phyloP scores from a whole-genome alignment of 2,888 invertebrate species.

The Frankliniella fusca region DNA sequence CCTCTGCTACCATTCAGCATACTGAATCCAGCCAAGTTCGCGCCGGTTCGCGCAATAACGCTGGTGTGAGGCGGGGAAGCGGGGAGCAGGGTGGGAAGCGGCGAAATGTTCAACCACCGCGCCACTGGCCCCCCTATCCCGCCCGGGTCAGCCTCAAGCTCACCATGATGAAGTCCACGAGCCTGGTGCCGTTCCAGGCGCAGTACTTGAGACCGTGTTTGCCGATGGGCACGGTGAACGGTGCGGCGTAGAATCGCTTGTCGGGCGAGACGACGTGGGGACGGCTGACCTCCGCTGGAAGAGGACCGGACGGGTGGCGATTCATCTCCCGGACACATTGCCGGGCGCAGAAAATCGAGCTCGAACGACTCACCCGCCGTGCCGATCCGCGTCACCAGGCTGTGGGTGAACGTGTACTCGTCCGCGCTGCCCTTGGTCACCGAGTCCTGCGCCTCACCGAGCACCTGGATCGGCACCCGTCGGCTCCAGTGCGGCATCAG shows the following conservation, averaged over 20 bases:
- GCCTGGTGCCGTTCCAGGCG: background rate
- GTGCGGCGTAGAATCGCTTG: background rate
- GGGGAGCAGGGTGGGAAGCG: too few species aligned
- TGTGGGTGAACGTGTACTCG: background rate
- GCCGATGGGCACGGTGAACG: background rate
- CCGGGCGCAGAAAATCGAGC: background rate
- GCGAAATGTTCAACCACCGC: background rate
- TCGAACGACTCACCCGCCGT: background rate
- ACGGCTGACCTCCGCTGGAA: background rate
- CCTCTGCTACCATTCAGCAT: too few species aligned
- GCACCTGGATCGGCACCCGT: background rate
- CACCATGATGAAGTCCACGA: background rate
- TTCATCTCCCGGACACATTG: background rate
- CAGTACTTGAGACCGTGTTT: background rate
- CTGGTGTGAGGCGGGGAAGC: too few species aligned
- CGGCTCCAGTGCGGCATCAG: constrained; percentile 8
- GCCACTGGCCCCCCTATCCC: background rate
- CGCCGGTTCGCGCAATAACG: too few species aligned
- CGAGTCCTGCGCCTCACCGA: constrained; percentile 1
- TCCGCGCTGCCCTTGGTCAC: background rate
- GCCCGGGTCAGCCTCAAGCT: background rate
- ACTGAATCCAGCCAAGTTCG: too few species aligned
- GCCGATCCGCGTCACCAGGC: background rate
- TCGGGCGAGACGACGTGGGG: background rate
- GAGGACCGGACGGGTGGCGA: background rate